Evolutionary conservation across 2,888 invertebrate genomes (phyloP), one percentile per base, ranked within the genome.

Genomic region (Hypercompe scribonia): DNA sequence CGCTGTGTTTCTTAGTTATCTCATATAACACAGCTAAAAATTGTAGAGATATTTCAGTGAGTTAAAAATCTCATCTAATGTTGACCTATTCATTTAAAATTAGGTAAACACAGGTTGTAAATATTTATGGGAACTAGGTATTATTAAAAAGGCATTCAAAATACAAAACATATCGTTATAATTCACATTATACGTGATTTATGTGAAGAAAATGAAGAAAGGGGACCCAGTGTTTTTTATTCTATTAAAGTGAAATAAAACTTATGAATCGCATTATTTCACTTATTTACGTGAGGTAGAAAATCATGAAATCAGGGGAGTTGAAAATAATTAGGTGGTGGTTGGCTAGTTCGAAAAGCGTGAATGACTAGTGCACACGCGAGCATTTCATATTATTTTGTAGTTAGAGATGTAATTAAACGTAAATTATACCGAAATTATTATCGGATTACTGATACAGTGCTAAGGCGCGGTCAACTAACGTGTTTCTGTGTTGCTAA

Each of bases 341-440:
- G 76, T 70, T 70, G 63, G 76, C 75, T 84, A 78, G 84, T 84
- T 86, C 81, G 86, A 87, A 86, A 90, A 89, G 90, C 90, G 90
- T 90, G 91, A 92, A 94, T 92, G 89, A 91, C 90, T 85, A 78
- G 77, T 87, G 86, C 86, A 85, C 94, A 94, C 94, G 94, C 94
- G 85, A 94, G 86, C 89, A 88, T 88, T 89, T 88, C 93, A 92
- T 92, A 94, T 94, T 94, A 94, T 93, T 91, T 92, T 88, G 93
- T 90, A 91, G 92, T 93, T 93, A 93, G 90, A 89, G 87, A 89
- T 88, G 88, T 91, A 93, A 92, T 93, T 93, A 92, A 91, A 90
- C 89, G 87, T 89, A 89, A 89, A 90, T 90, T 91, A 91, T 89
- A 90, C 87, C 84, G 81, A 88, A 86, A 89, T 89, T 89, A 88